Percentiles rank a stretch among this genome's conserved stretches.
Evolutionary conservation across 2,113 vertebrate genomes (phyloP).

Genomic region (Callorhinus ursinus): DNA sequence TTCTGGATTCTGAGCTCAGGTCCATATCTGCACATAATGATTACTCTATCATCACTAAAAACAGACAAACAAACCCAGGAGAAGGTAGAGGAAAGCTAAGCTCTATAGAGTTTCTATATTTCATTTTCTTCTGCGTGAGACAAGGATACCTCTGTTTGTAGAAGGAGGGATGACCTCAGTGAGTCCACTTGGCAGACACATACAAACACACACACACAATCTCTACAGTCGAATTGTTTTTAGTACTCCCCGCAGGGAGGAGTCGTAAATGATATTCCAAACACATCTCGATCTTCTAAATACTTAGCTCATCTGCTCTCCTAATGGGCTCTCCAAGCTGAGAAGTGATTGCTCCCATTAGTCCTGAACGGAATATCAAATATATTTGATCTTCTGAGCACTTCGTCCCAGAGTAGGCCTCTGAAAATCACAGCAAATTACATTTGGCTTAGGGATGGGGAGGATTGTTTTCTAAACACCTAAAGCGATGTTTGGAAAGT

Average conservation of each 20-base stretch:
- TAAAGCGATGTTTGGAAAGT: neutral
- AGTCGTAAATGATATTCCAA: neutral
- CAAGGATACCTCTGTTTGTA: neutral
- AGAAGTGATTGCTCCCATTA: slow-evolving; percentile 59
- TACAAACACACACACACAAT: neutral
- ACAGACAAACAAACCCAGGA: neutral
- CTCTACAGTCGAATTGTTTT: neutral
- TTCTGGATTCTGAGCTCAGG: neutral
- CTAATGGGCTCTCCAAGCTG: slow-evolving; percentile 26
- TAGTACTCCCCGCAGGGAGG: neutral
- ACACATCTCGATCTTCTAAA: neutral
- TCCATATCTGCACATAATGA: neutral
- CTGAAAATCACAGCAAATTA: slow-evolving; percentile 59
- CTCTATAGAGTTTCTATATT: neutral
- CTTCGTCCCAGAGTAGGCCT: neutral
- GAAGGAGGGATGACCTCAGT: neutral
- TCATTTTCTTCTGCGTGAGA: neutral
- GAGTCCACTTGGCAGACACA: neutral
- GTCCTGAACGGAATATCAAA: slow-evolving; percentile 48
- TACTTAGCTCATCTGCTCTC: slow-evolving; percentile 20
- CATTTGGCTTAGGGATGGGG: neutral
- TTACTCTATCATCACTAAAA: neutral
- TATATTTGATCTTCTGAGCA: slow-evolving; percentile 45
- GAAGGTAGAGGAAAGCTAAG: neutral
- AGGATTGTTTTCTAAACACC: slow-evolving; percentile 43